A percentile compares a stretch with the other conserved stretches of the same genome.
Evolutionary conservation across 2,888 invertebrate genomes (phyloP).

Genomic region (Altica lythri): DNA sequence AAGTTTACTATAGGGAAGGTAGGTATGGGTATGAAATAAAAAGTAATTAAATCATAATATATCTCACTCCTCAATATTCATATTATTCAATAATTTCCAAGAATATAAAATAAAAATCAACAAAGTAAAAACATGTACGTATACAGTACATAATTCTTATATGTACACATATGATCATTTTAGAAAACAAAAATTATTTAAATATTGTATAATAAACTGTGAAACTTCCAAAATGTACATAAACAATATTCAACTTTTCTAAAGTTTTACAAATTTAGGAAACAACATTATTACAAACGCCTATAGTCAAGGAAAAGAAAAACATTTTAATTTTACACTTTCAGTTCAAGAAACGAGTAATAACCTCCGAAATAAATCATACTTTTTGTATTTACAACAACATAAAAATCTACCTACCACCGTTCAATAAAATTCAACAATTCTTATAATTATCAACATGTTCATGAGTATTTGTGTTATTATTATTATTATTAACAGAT

Average conservation of each 20-base stretch:
- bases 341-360: conserved; percentile 9
- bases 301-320: conserved; percentile 26
- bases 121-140: conserved; percentile 32
- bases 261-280: conserved; percentile 21
- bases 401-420: background rate
- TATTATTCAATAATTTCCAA: conserved; percentile 31
- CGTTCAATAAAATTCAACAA: too few relatives aligned
- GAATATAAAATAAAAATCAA: conserved; percentile 35
- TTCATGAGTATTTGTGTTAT: too few relatives aligned
- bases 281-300: conserved; percentile 31
- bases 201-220: conserved; percentile 26
- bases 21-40: conserved; percentile 7
- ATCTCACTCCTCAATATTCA: conserved; percentile 28
- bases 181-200: conserved; percentile 29
- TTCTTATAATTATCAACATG: too few relatives aligned
- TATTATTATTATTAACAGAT: too few relatives aligned
- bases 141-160: conserved; percentile 29
- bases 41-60: conserved; percentile 12
- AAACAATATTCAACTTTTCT: conserved; percentile 30
- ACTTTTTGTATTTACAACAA: background rate
- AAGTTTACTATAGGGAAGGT: background rate
- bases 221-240: conserved; percentile 27
- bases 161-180: conserved; percentile 28
- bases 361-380: too few relatives aligned
- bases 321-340: conserved; percentile 16